Base-by-base conservation (phyloP, 2,888 invertebrate genomes). In the Pyrrhia umbra region DNA sequence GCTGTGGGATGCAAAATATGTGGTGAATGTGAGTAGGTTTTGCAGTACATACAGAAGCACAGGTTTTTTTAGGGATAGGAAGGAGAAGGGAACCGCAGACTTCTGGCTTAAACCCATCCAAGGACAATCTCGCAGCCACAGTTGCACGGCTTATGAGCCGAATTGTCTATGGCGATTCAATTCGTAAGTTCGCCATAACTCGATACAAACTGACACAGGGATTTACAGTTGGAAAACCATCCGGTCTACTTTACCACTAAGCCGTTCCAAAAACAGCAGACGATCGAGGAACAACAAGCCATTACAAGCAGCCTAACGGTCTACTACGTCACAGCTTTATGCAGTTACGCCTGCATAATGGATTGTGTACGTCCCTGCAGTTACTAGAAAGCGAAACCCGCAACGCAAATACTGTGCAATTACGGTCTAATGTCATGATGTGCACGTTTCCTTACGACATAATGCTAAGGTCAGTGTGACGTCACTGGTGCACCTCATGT, bases 381-480 rank as follows among this genome's bases (percentile, higher is more conserved):
- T 45, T 34, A 39, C 46, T 68, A 72, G 72, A 72, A 72, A 72
- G 72, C 30, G 68, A 73, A 63, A 68, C 68, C 51, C 18, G 18
- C 18, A 39, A 55, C 37, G 51, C 39, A 47, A 52, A 25, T 37
- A 46, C 46, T 40, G 52, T 43, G 43, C 37, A 63, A 56, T 68
- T 68, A 73, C 51, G 27, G 51, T 16, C 23, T 58, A 67, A 61
- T 62, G 50, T 21, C 55, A 56, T 74, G 51, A 46, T 54, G 52
- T 23, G 45, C 75, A 75, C 75, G 75, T 59, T 65, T 65, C 55
- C 46, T 71, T 75, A 52, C 75, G n/a, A 59, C 60, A 75, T 45
- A 42, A 42, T 8, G 8, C 18, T 64, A 39, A 75, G 75, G 75
- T 75, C 75, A 67, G 46, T 47, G 21, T 54, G 49, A 57, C 58